These are phyloP conservation scores for Pyrrhura leucotis DNA, from an alignment of 2,797 vertebrate species.

Conservation along the genomic window DNA sequence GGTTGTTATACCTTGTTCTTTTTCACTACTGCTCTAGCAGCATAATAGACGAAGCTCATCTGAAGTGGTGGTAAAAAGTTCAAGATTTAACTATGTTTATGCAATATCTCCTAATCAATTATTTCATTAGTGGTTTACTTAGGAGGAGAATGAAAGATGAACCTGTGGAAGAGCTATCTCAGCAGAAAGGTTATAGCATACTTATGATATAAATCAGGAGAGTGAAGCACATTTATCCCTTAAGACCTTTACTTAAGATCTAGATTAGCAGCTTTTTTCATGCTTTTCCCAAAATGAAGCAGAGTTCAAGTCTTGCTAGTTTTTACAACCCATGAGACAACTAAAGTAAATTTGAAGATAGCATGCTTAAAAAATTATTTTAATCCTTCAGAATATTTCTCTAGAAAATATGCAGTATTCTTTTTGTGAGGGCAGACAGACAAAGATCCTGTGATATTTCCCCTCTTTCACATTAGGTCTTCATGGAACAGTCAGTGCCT, in stretches of 20 bases:
- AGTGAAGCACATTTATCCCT: background rate
- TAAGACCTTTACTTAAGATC: conserved; percentile 10
- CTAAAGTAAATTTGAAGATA: background rate
- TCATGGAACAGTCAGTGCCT: background rate
- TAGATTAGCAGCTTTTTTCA: conserved; percentile 26
- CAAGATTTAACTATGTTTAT: background rate
- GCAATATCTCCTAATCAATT: background rate
- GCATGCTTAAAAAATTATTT: background rate
- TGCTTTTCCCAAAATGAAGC: background rate
- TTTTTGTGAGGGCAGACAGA: background rate
- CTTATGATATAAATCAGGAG: background rate
- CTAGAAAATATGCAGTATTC: background rate
- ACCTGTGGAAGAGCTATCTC: background rate
- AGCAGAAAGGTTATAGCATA: background rate
- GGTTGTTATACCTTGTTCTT: background rate
- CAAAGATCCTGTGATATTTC: background rate
- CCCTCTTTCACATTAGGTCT: background rate
- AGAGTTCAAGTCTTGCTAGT: background rate
- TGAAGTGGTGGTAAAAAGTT: background rate
- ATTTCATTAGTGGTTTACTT: background rate
- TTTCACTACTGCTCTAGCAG: background rate
- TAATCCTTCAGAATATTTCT: background rate
- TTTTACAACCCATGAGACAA: background rate
- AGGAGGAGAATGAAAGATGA: background rate
- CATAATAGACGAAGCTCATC: background rate